Percentiles rank a stretch among this genome's conserved stretches.
These are phyloP conservation scores for Platycercus adscitus DNA, from an alignment of 2,113 vertebrate genomes.

Conservation along the genomic window DNA sequence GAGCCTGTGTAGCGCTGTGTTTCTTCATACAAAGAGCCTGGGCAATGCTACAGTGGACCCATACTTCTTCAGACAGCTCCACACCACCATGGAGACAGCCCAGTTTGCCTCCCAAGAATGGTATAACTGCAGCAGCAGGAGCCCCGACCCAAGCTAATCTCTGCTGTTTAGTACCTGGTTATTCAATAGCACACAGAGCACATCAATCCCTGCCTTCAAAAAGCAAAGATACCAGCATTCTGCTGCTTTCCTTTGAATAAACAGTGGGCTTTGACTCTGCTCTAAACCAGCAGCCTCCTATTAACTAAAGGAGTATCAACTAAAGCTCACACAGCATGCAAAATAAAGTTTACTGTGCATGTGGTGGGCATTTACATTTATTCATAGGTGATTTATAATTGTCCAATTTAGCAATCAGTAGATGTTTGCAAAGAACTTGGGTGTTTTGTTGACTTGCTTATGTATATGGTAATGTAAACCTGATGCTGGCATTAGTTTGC, in stretches of 20 bases:
- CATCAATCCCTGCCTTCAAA: neutral
- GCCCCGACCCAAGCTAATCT: neutral
- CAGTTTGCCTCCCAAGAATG: neutral
- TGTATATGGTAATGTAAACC: neutral
- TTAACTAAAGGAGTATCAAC: neutral
- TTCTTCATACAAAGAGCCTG: neutral
- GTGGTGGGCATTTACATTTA: neutral
- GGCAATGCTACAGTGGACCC: rapidly evolving
- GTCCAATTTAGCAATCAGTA: constrained; percentile 15
- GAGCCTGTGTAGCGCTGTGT: rapidly evolving
- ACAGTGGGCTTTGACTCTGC: neutral
- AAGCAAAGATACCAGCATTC: neutral
- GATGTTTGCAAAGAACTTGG: neutral
- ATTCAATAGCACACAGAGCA: neutral
- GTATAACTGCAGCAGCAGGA: neutral
- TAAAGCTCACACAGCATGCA: neutral
- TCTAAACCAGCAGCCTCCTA: neutral
- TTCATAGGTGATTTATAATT: constrained; percentile 17
- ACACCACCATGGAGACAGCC: neutral
- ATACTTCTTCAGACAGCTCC: neutral
- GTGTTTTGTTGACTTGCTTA: neutral
- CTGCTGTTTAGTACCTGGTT: neutral
- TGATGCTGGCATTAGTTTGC: neutral
- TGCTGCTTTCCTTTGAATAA: neutral
- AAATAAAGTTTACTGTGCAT: neutral